Base-by-base conservation (phyloP, 2,797 vertebrate species). In the Oceanodroma leucorhoa region DNA sequence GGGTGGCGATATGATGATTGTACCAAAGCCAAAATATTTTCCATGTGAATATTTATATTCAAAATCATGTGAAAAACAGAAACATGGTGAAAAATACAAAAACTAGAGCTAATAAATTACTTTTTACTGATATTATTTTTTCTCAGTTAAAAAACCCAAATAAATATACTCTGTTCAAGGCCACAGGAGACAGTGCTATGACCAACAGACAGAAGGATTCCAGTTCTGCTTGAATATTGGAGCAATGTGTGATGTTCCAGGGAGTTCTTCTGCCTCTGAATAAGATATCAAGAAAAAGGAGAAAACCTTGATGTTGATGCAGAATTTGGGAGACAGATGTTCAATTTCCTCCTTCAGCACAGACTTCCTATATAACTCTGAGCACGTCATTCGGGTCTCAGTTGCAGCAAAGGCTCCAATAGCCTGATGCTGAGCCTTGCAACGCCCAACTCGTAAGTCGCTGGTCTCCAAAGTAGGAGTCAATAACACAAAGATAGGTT, bases 311-410 rank as follows among this genome's bases (percentile, higher is more conserved):
- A 57, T 51, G 12, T 15, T 85, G 38, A 53, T 17, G 43, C 1
- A 0, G 48, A 61, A 51, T 76, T 55, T 84, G 53, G 26, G 43
- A 77, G n/a, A 45, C 11, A 40, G 30, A 54, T 58, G 51, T 50
- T 66, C 30, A 19, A 29, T 61, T 72, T 81, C 45, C n/a, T 72
- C 43, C 60, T 58, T 85, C 61, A 75, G 53, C 34, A 53, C n/a
- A 69, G 55, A 13, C 7, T 23, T 53, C 18, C 23, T 58, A 12
- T 29, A 4, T 38, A 43, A 34, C 19, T 60, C 45, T 17, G 34
- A 79, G 41, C 21, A n/a, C 1, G 5, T 36, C 7, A 2, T 46
- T 57, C 72, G 38, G 27, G 34, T 62, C 34, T 53, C 2, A 0
- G 11, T 30, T 71, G 45, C 65, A 53, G 40, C 13, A 58, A 64